Conservation (phyloP, 2,888 invertebrate genomes). For the Tholera decimalis region DNA sequence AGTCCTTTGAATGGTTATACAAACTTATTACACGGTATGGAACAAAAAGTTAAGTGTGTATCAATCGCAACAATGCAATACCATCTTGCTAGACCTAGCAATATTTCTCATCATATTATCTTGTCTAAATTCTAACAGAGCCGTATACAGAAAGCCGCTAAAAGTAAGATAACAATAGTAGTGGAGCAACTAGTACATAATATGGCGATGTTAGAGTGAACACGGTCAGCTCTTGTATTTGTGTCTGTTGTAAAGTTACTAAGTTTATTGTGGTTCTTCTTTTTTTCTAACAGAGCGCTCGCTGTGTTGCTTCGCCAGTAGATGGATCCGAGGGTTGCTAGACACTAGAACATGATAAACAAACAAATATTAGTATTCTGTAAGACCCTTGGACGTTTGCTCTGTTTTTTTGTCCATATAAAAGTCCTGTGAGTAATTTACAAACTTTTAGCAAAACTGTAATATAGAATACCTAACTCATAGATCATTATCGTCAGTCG, state of each 20-base stretch:
- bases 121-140: constrained; percentile 19
- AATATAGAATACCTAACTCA: too few relatives aligned
- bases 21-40: not conserved
- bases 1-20: constrained; percentile 1
- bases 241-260: constrained; percentile 8
- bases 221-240: constrained; percentile 23
- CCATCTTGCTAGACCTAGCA: not conserved
- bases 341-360: constrained; percentile 71
- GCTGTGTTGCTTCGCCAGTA: constrained; percentile 79
- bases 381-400: not conserved
- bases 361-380: not conserved
- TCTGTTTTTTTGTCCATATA: not conserved
- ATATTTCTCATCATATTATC: constrained; percentile 9
- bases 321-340: constrained; percentile 72
- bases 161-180: constrained; percentile 26
- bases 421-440: not conserved
- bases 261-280: constrained; percentile 1
- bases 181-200: constrained; percentile 26
- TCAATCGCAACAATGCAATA: not conserved
- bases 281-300: constrained; percentile 64
- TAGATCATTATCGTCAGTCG: too few relatives aligned
- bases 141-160: constrained; percentile 19
- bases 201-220: constrained; percentile 35
- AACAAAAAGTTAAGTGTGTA: constrained; percentile 4
- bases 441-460: not conserved